Percentiles rank a stretch among this genome's conserved stretches.
Evolutionary conservation across 2,888 invertebrate species (phyloP).

Genomic region (Choristoneura rosaceana): DNA sequence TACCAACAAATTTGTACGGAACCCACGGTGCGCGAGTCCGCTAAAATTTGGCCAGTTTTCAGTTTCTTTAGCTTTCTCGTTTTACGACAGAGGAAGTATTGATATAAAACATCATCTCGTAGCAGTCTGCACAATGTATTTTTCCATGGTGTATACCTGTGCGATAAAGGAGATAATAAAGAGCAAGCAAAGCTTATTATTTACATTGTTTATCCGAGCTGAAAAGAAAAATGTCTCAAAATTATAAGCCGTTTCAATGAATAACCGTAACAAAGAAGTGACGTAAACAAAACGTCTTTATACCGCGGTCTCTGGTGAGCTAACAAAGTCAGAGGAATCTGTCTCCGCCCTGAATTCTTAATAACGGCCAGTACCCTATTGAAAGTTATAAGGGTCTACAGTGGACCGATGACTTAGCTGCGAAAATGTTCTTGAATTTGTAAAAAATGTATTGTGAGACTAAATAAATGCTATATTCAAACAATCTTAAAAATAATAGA

Average conservation of each 20-base stretch:
- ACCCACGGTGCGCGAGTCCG: too few species aligned
- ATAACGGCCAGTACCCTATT: constrained; percentile 7
- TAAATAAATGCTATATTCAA: too few species aligned
- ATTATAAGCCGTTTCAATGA: constrained; percentile 1
- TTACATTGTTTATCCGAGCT: not conserved
- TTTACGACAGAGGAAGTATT: too few species aligned
- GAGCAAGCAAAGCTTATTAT: not conserved
- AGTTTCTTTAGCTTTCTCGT: too few species aligned
- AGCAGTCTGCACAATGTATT: too few species aligned
- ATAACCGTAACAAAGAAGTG: constrained; percentile 6
- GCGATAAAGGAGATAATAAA: not conserved
- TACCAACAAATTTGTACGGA: too few species aligned
- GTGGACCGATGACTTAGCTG: not conserved
- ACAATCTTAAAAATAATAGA: too few species aligned
- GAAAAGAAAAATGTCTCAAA: constrained; percentile 10
- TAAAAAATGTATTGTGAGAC: too few species aligned
- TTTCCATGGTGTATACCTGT: not conserved
- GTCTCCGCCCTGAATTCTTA: constrained; percentile 21
- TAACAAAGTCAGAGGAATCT: constrained; percentile 21
- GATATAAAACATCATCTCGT: too few species aligned
- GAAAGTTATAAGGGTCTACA: not conserved
- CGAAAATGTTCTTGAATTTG: not conserved
- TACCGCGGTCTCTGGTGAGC: constrained; percentile 5
- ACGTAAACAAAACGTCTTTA: constrained; percentile 12
- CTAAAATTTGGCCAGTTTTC: too few species aligned